Conservation (phyloP, 2,797 vertebrate genomes). For the Alca torda region DNA sequence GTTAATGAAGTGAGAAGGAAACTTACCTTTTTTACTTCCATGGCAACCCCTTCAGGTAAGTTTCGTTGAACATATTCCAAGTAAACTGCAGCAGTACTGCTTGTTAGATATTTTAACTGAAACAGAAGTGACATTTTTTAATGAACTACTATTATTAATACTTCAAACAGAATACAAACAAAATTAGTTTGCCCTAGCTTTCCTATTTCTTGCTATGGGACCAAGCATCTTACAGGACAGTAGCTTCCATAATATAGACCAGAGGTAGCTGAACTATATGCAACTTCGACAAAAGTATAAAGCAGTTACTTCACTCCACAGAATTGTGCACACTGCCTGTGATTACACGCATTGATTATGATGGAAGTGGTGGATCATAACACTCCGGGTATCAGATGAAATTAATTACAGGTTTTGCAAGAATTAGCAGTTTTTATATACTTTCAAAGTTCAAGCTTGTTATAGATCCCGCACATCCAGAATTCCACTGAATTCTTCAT, state of each 20-base stretch:
- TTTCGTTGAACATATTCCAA: slow-evolving; percentile 97
- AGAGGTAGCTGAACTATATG: neutral
- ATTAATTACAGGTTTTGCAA: neutral
- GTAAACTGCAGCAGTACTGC: slow-evolving; percentile 88
- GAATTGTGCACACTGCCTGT: neutral
- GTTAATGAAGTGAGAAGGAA: neutral
- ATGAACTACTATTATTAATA: neutral
- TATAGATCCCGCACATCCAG: neutral
- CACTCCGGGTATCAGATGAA: neutral
- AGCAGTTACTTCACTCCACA: neutral
- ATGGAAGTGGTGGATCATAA: neutral
- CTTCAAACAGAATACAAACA: neutral
- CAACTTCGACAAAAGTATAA: fast-evolving
- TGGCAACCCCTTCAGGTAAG: slow-evolving; percentile 93
- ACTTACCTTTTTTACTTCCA: slow-evolving; percentile 91
- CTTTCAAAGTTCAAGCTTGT: neutral
- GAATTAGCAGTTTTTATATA: neutral
- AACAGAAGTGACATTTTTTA: slow-evolving; percentile 34
- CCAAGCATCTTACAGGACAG: neutral
- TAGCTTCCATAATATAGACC: neutral
- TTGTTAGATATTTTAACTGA: slow-evolving; percentile 86
- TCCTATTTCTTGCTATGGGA: neutral
- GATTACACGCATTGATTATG: neutral
- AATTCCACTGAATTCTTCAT: neutral
- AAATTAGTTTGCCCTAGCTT: neutral